Evolutionary conservation across 1,140 invertebrate species (phyloP).

Genomic region (Aphidius gifuensis): DNA sequence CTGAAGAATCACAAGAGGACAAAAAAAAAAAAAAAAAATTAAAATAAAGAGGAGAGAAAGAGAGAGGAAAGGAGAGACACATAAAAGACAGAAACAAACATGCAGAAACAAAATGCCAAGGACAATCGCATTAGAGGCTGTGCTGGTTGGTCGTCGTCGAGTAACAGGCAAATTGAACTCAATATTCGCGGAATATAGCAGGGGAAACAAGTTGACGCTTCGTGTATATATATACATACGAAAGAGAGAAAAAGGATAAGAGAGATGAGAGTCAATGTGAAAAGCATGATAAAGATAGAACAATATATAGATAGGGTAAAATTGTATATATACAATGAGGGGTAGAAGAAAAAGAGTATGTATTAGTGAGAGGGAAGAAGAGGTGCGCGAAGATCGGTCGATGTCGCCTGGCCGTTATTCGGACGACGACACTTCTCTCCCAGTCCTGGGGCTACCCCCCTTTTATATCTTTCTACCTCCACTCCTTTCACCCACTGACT

Average conservation of each 20-base stretch:
- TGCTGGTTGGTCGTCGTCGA: conserved; percentile 34
- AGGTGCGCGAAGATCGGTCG: conserved; percentile 53
- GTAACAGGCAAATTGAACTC: conserved; percentile 54
- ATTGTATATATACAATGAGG: conserved; percentile 22
- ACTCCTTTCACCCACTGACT: conserved; percentile 31
- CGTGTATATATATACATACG: conserved; percentile 26
- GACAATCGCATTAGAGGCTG: conserved; percentile 49
- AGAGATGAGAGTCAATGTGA: conserved; percentile 9
- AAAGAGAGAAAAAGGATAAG: conserved; percentile 7
- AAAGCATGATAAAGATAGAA: conserved; percentile 13
- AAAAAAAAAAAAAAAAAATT: no score
- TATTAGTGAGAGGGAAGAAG: conserved; percentile 17
- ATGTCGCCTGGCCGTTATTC: conserved; percentile 57
- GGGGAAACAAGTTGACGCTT: conserved; percentile 55
- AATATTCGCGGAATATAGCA: conserved; percentile 54
- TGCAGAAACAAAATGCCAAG: conserved; percentile 39
- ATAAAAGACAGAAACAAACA: conserved; percentile 2
- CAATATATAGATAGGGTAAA: no score
- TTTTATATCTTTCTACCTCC: conserved; percentile 21
- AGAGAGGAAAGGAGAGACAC: background rate
- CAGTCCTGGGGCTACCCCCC: conserved; percentile 35
- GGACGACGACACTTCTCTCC: conserved; percentile 57
- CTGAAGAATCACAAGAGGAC: no score
- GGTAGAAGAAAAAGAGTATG: conserved; percentile 24
- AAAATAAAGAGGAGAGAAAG: no score